Evolutionary conservation across 2,888 invertebrate species (phyloP).

Genomic region (Vanessa cardui): DNA sequence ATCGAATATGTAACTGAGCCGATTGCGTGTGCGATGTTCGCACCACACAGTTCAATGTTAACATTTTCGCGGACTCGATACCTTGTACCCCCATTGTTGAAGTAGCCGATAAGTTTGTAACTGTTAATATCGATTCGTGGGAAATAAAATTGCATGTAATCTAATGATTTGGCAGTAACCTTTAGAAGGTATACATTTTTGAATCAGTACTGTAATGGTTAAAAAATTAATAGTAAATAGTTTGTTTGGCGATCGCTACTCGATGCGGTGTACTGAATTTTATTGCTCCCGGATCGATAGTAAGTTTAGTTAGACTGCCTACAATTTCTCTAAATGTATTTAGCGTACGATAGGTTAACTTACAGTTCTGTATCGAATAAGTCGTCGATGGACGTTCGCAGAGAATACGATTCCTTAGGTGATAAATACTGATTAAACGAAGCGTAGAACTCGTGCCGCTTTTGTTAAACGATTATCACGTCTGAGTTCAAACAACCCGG

Average conservation of each 20-base stretch:
- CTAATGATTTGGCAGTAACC: background rate
- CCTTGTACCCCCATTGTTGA: slow-evolving; percentile 25
- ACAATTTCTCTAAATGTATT: slow-evolving; percentile 68
- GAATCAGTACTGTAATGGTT: background rate
- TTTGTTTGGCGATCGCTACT: slow-evolving; percentile 42
- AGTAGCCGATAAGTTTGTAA: slow-evolving; percentile 41
- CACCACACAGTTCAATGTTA: slow-evolving; percentile 10
- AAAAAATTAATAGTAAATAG: slow-evolving; percentile 40
- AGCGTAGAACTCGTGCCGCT: slow-evolving; percentile 1
- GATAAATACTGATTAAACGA: slow-evolving; percentile 16
- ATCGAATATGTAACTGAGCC: background rate
- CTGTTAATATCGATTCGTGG: slow-evolving; percentile 53
- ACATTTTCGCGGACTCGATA: slow-evolving; percentile 30
- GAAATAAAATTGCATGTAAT: slow-evolving; percentile 36
- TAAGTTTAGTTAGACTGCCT: slow-evolving; percentile 69
- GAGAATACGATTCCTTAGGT: slow-evolving; percentile 19
- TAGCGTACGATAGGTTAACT: slow-evolving; percentile 68
- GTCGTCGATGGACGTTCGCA: slow-evolving; percentile 31
- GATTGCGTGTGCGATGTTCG: slow-evolving; percentile 31
- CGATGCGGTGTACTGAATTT: slow-evolving; percentile 53
- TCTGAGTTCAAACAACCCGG: slow-evolving; percentile 28
- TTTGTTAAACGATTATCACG: slow-evolving; percentile 13
- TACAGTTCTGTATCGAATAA: slow-evolving; percentile 40
- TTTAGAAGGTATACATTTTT: background rate
- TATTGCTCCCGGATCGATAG: slow-evolving; percentile 60